Percentiles rank a stretch among this genome's conserved stretches.
These are phyloP conservation scores for Echinops telfairi DNA, from an alignment of 2,113 vertebrate species.

Conservation along the genomic window DNA sequence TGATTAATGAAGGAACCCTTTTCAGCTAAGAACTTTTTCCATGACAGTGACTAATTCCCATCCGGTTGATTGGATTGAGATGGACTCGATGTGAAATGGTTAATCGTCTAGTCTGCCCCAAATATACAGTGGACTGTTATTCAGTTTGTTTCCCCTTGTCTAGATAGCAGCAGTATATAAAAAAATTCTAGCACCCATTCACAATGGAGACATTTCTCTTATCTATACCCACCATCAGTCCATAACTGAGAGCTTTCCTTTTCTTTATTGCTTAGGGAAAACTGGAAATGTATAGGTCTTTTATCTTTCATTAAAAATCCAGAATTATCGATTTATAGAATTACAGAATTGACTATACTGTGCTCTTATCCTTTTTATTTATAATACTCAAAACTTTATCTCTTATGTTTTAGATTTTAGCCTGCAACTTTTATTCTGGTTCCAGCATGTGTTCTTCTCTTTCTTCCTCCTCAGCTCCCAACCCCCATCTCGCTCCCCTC, in stretches of 20 bases:
- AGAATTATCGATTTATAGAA: slow-evolving; percentile 50
- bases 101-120: slow-evolving; percentile 68
- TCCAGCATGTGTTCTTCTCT: not conserved
- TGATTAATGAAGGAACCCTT: slow-evolving; percentile 74
- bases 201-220: slow-evolving; percentile 58
- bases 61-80: slow-evolving; percentile 67
- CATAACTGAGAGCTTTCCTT: slow-evolving; percentile 45
- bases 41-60: slow-evolving; percentile 73
- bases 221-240: slow-evolving; percentile 27
- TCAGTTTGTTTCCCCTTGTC: slow-evolving; percentile 33
- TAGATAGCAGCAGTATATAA: not conserved
- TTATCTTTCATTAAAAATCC: slow-evolving; percentile 54
- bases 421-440: slow-evolving; percentile 15
- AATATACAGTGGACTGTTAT: slow-evolving; percentile 47
- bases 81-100: slow-evolving; percentile 66
- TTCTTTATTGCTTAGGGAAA: slow-evolving; percentile 34
- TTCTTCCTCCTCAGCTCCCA: not conserved
- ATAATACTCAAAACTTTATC: slow-evolving; percentile 26
- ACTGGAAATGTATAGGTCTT: slow-evolving; percentile 48
- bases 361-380: slow-evolving; percentile 52
- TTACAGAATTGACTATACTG: slow-evolving; percentile 45
- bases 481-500: not conserved
- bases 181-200: slow-evolving; percentile 51
- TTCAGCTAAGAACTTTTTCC: slow-evolving; percentile 74
- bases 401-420: slow-evolving; percentile 16